These are phyloP conservation scores for Nematopogon swammerdamellus DNA, from an alignment of 2,888 invertebrate genomes.

Conservation along the genomic window DNA sequence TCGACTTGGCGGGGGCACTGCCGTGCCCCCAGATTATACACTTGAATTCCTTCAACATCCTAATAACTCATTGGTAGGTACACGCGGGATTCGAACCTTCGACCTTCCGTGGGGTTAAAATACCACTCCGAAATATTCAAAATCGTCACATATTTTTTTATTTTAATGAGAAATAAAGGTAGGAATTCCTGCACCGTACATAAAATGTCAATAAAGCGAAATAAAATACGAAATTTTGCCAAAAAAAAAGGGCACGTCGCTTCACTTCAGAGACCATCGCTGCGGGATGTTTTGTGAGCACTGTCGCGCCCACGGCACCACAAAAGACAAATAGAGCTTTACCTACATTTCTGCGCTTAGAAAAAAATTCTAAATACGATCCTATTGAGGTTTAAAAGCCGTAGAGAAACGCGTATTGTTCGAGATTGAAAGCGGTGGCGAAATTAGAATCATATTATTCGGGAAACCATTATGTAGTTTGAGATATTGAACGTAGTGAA, in stretches of 20 bases:
- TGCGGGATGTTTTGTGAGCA: constrained; percentile 52
- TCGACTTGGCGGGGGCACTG: too few relatives aligned
- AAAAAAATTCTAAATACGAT: constrained; percentile 50
- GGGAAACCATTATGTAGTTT: constrained; percentile 8
- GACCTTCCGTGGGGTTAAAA: too few relatives aligned
- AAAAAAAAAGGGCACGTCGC: constrained; percentile 42
- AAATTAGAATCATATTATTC: constrained; percentile 49
- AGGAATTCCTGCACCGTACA: too few relatives aligned
- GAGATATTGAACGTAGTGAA: constrained; percentile 11
- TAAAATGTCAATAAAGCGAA: constrained; percentile 35
- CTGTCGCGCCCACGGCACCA: constrained; percentile 52
- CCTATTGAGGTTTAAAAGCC: constrained; percentile 55
- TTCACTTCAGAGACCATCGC: constrained; percentile 19
- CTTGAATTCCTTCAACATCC: too few relatives aligned
- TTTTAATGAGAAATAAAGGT: too few relatives aligned
- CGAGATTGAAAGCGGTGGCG: constrained; percentile 43
- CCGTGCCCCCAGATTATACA: too few relatives aligned
- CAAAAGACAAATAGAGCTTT: constrained; percentile 55
- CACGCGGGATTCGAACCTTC: too few relatives aligned
- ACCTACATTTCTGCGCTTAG: constrained; percentile 25
- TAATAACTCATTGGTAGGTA: too few relatives aligned
- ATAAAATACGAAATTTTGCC: constrained; percentile 45
- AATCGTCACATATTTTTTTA: too few relatives aligned
- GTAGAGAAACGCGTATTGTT: constrained; percentile 45
- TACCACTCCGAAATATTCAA: too few relatives aligned